Evolutionary conservation across 2,888 invertebrate species (phyloP).

Genomic region (Phanerotoma sp.): DNA sequence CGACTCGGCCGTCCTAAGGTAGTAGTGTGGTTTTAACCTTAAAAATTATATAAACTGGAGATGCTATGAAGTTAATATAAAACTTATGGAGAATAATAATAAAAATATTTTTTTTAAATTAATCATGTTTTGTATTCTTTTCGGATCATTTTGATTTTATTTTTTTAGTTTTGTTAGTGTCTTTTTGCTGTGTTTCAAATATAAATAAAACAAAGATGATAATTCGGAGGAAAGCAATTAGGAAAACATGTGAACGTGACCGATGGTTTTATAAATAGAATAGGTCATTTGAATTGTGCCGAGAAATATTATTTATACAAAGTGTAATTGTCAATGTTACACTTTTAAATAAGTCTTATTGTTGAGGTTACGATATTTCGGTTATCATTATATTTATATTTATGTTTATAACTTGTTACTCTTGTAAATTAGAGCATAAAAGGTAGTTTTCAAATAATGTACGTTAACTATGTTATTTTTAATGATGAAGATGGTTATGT

Average conservation of each 20-base stretch:
- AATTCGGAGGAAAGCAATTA: background rate
- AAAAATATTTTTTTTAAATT: no score
- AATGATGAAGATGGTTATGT: no score
- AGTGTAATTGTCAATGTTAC: background rate
- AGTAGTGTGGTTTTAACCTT: background rate
- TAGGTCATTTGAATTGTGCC: conserved; percentile 9
- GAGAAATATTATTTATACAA: background rate
- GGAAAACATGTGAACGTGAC: conserved; percentile 1
- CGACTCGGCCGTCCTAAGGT: conserved; percentile 8
- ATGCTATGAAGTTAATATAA: no score
- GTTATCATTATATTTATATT: background rate
- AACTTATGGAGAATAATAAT: no score
- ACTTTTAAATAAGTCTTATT: no score
- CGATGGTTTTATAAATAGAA: conserved; percentile 22
- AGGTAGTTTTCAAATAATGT: no score
- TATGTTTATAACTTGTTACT: background rate
- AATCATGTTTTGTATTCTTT: no score
- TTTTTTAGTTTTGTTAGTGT: no score
- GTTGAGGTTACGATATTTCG: no score
- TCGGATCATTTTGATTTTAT: no score
- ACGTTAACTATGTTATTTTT: no score
- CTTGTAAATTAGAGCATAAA: background rate
- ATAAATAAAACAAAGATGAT: background rate
- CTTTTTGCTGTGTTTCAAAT: background rate
- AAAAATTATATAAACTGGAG: background rate